Percentiles rank a stretch among this genome's conserved stretches.
Evolutionary conservation across 2,797 vertebrate species (phyloP).

Genomic region (Eutrigla gurnardus): DNA sequence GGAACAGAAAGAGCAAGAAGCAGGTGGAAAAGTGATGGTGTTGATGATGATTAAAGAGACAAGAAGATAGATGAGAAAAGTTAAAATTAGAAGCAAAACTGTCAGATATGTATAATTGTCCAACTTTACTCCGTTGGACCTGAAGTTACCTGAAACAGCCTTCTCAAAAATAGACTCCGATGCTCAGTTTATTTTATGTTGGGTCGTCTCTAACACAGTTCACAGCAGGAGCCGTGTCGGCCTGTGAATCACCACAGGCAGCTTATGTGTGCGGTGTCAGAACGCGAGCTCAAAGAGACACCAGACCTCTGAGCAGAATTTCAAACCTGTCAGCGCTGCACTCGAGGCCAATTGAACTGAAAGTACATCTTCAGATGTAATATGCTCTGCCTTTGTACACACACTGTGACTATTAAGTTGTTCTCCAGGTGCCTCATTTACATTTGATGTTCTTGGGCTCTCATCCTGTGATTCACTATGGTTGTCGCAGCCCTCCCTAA

Average conservation of each 20-base stretch:
- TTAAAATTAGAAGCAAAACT: constrained; percentile 11
- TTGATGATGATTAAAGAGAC: not conserved
- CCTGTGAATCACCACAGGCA: constrained; percentile 24
- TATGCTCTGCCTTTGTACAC: constrained; percentile 3
- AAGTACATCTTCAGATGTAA: constrained; percentile 42
- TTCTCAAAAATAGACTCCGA: constrained; percentile 3
- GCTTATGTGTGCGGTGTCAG: constrained; percentile 35
- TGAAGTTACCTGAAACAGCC: constrained; percentile 2
- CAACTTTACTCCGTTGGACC: not conserved
- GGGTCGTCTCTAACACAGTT: constrained; percentile 4
- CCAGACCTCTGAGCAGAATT: constrained; percentile 32
- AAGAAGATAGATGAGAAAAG: not conserved
- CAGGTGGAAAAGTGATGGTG: not conserved
- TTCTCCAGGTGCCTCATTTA: constrained; percentile 35
- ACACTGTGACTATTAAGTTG: constrained; percentile 29
- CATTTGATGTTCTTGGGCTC: constrained; percentile 16
- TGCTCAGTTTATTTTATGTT: constrained; percentile 10
- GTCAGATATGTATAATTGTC: not conserved
- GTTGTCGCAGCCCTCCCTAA: not conserved
- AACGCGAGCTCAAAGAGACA: constrained; percentile 50
- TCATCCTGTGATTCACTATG: constrained; percentile 26
- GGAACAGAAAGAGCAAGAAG: constrained; percentile 3
- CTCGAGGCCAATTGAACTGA: constrained; percentile 26
- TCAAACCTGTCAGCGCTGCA: constrained; percentile 39
- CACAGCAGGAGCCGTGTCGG: constrained; percentile 22